Evolutionary conservation across 2,113 vertebrate species (phyloP), one percentile per base, ranked within the genome.

Genomic region (Beaufortia kweichowensis): DNA sequence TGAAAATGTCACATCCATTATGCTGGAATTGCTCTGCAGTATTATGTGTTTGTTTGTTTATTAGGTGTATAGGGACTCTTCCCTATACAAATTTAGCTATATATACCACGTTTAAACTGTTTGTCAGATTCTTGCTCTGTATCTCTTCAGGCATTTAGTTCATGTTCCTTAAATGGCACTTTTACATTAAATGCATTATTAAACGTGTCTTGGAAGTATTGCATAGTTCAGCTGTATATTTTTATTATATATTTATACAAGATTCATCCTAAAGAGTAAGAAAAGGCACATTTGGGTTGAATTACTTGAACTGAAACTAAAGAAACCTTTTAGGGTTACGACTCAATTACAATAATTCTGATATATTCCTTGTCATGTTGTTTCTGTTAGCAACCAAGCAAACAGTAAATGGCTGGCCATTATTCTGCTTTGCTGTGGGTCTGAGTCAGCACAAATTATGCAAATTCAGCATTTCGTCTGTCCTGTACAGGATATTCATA

Each of bases 311-410:
- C 33, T 23, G 11, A 9, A 55, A 69, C 21, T 6, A 33, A 41
- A 76, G 72, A 39, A 63, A 63, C 33, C 66, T n/a, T 53, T 28
- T 57, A 5, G 39, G 46, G 61, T 48, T 39, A 19, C 61, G 70
- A 76, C 78, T 82, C 46, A 26, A 77, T 76, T 78, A 73, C 73
- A 80, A 56, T 82, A 80, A 78, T 35, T 15, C 23, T 29, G 35
- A 57, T 82, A 65, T 62, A n/a, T 73, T 76, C 59, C 53, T 76
- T 59, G 59, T 70, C 41, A 77, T 75, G 48, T 60, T 71, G 80
- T 80, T 77, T 24, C 78, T 55, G 10, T 11, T 80, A 82, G 80
- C 82, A 85, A 84, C 84, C 72, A 79, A 48, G 46, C 76, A 80
- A 82, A 84, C 82, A 82, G 61, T 28, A 29, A 56, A 68, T 63